Base-by-base conservation (phyloP, 2,888 invertebrate species). In the Eupithecia exiguata region DNA sequence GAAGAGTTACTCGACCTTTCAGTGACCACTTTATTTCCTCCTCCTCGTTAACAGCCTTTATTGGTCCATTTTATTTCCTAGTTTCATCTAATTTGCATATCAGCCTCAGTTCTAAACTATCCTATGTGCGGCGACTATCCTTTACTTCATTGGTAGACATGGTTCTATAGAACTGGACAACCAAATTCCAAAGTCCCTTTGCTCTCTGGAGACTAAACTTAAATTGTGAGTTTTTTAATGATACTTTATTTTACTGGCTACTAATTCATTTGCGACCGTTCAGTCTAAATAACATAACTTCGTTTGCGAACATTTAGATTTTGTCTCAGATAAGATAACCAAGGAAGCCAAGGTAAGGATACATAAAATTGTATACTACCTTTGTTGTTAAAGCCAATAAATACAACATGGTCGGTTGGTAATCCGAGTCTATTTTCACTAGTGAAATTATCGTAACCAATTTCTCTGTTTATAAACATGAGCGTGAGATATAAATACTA, bases 401-500 rank as follows among this genome's bases (percentile, higher is more conserved):
- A 66, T 38, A 65, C 65, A 21, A 65, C 25, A 43, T 66, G 10
- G 9, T 36, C 63, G 2, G 63, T 36, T 18, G 18, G 63, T 65
- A 66, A 66, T 43, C 25, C 14, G 36, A 65, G n/a, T 14, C 40
- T 38, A 38, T 36, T 38, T 66, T 66, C 40, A 43, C 66, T 40
- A 66, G 40, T 25, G 38, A 66, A 66, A 66, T 43, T 21, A 66
- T 66, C 66, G 35, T 35, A 38, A 53, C 25, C 25, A 36, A 61
- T 40, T 58, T 40, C 18, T 53, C 9, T 69, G 69, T 58, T 61
- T 40, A 61, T 69, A 61, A 53, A 58, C 61, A 58, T 2, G 14
- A 66, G 40, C 66, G 66, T 66, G 66, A 66, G 66, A 40, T 66
- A 40, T 40, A 66, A 38, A 66, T 66, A 66, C 36, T 58, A 35